Conservation (phyloP, 2,797 vertebrate species). For the Denticeps clupeoides region DNA sequence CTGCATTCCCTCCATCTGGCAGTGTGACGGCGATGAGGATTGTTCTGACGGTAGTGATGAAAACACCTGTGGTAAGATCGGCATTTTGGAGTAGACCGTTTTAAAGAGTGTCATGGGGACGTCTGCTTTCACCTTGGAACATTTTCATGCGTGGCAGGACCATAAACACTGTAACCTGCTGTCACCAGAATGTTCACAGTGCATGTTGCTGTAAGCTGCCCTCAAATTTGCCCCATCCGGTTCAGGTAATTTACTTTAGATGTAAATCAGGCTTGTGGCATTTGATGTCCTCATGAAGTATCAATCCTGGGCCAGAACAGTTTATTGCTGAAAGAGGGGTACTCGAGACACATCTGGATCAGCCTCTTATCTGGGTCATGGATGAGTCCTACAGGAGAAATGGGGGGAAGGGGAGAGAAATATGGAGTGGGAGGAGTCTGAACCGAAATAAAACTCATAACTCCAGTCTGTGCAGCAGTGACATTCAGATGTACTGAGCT, state of each 20-base stretch:
- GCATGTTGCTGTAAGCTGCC: background rate
- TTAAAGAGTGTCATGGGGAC: no score
- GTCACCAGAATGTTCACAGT: no score
- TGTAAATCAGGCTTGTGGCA: no score
- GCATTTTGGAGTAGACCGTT: background rate
- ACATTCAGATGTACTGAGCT: slow-evolving; percentile 3
- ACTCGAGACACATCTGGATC: slow-evolving; percentile 9
- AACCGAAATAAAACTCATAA: background rate
- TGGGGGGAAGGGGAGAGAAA: slow-evolving; percentile 7
- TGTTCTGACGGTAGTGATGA: slow-evolving; percentile 89
- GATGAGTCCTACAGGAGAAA: slow-evolving; percentile 5
- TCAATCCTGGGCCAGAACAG: no score
- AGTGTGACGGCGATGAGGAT: slow-evolving; percentile 90
- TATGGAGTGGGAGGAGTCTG: background rate
- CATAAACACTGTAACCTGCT: no score
- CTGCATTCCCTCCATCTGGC: slow-evolving; percentile 87
- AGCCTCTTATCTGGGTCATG: slow-evolving; percentile 32
- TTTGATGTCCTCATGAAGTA: no score
- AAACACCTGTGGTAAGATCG: slow-evolving; percentile 75
- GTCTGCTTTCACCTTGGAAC: no score
- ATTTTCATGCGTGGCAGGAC: no score
- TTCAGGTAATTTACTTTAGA: no score
- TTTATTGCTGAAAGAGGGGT: no score
- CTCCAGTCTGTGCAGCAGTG: slow-evolving; percentile 9
- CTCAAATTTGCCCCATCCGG: no score